Conservation (phyloP, 2,888 invertebrate genomes). For the Andricus curvator region DNA sequence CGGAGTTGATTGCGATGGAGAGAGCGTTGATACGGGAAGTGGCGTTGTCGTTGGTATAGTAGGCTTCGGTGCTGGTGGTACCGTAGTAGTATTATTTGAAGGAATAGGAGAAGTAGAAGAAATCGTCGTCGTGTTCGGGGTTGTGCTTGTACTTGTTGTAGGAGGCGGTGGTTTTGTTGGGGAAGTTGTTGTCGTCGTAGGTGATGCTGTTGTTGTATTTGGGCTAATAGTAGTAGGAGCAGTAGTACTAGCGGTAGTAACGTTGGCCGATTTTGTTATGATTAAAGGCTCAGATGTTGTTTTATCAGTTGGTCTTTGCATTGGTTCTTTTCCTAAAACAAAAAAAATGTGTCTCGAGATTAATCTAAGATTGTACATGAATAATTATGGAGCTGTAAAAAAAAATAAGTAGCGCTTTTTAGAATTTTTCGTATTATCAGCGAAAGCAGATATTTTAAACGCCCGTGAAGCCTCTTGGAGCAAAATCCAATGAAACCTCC, state of each 20-base stretch:
- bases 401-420: neutral
- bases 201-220: neutral
- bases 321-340: neutral
- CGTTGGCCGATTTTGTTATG: neutral
- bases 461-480: neutral
- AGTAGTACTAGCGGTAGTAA: neutral
- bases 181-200: constrained; percentile 14
- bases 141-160: too few species aligned
- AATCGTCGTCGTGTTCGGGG: neutral
- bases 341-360: neutral
- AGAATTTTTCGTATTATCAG: neutral
- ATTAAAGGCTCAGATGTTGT: constrained; percentile 6
- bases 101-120: neutral
- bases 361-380: neutral
- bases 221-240: neutral
- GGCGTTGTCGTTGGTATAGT: constrained; percentile 43
- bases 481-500: too few species aligned
- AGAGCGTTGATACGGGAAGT: constrained; percentile 15
- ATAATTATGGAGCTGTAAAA: neutral
- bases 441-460: neutral
- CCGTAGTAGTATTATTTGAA: constrained; percentile 20
- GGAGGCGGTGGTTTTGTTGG: constrained; percentile 10
- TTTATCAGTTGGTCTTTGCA: neutral
- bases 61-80: constrained; percentile 14
- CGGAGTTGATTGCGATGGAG: constrained; percentile 12